phyloP scores from a whole-genome alignment of 2,888 invertebrate genomes.

The Craniophora ligustri region DNA sequence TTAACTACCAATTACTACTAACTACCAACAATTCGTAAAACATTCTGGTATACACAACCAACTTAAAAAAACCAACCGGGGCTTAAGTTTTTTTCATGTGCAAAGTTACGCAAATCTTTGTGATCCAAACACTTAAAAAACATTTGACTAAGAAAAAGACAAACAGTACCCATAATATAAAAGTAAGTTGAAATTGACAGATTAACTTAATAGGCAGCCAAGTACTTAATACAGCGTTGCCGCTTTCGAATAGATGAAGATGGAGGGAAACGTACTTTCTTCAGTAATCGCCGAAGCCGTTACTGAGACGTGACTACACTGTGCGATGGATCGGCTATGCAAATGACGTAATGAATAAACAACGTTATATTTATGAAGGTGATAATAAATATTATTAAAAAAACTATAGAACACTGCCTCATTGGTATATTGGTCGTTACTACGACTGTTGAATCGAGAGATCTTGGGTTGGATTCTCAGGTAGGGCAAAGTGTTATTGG shows the following conservation, averaged over 20 bases:
- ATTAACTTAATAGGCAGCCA: slow-evolving; percentile 31
- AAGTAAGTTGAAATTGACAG: slow-evolving; percentile 30
- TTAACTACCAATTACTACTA: too few species aligned
- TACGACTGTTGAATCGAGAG: too few species aligned
- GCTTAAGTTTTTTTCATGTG: neutral
- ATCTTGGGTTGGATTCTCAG: too few species aligned
- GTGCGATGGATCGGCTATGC: slow-evolving; percentile 27
- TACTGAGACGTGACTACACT: slow-evolving; percentile 26
- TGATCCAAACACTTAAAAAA: slow-evolving; percentile 1
- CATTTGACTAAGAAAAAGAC: neutral
- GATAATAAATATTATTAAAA: neutral
- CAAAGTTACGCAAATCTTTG: neutral
- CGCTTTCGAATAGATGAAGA: slow-evolving; percentile 43
- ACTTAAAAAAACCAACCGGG: neutral
- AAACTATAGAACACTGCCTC: too few species aligned
- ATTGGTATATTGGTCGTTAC: too few species aligned
- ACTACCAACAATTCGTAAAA: neutral
- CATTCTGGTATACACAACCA: neutral
- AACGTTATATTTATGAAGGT: slow-evolving; percentile 5
- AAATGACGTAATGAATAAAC: slow-evolving; percentile 20
- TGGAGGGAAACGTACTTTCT: slow-evolving; percentile 42
- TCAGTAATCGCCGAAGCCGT: slow-evolving; percentile 18
- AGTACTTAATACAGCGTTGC: slow-evolving; percentile 33
- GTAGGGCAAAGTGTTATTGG: too few species aligned
- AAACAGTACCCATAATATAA: slow-evolving; percentile 8